Conservation (phyloP, 37 sponge, comb jelly and placozoan species). For the Cliona cf. orientalis region DNA sequence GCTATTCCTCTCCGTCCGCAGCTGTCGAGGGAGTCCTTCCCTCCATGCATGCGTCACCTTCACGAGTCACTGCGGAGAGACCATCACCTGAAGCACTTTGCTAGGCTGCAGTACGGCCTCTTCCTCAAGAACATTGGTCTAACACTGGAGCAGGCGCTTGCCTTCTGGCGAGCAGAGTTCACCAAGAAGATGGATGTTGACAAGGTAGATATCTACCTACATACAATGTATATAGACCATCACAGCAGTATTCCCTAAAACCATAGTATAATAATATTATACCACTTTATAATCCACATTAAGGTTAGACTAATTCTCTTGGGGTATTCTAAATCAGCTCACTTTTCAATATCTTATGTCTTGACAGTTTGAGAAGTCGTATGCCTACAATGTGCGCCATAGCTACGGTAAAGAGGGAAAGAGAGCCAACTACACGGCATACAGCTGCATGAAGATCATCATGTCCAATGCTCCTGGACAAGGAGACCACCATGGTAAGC, state of each 20-base stretch:
- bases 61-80: constrained; percentile 82
- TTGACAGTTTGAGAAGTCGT: constrained; percentile 89
- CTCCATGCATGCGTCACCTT: constrained; percentile 94
- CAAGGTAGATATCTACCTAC: constrained; percentile 70
- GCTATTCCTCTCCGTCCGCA: too few species aligned
- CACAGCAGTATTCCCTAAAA: too few species aligned
- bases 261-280: too few species aligned
- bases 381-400: constrained; percentile 95
- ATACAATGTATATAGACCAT: too few species aligned
- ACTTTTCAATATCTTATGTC: neutral
- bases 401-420: constrained; percentile 96
- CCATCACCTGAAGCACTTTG: constrained; percentile 93
- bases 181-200: constrained; percentile 85
- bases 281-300: too few species aligned
- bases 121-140: constrained; percentile 92
- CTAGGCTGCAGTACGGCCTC: constrained; percentile 93
- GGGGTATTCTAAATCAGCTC: too few species aligned
- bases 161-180: constrained; percentile 90
- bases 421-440: constrained; percentile 89
- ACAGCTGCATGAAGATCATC: constrained; percentile 97
- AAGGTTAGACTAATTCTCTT: too few species aligned
- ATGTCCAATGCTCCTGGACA: constrained; percentile 80
- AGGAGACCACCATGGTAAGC: constrained; percentile 90
- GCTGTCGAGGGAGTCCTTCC: constrained; percentile 84
- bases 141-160: constrained; percentile 84